phyloP scores from a whole-genome alignment of 1,140 invertebrate species.

The Mya arenaria region DNA sequence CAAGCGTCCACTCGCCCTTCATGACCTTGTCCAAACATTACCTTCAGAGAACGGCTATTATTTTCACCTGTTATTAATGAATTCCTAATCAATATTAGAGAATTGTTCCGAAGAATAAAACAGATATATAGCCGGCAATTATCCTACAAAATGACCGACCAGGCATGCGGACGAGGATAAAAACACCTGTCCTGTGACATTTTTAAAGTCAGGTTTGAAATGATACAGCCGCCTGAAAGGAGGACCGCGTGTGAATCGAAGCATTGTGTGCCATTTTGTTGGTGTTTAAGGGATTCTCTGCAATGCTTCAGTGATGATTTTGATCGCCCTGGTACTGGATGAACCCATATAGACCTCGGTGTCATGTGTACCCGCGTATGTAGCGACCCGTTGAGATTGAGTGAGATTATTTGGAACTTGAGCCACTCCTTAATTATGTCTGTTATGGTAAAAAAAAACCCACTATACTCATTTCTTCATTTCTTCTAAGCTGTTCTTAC shows the following conservation, averaged over 20 bases:
- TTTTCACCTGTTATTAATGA: conserved; percentile 45
- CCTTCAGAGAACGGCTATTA: background rate
- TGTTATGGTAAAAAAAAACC: no score
- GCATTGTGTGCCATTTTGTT: conserved; percentile 21
- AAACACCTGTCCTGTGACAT: conserved; percentile 50
- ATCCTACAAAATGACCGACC: conserved; percentile 25
- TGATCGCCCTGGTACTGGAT: background rate
- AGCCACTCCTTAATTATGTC: no score
- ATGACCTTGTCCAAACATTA: conserved; percentile 18
- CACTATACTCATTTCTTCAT: no score
- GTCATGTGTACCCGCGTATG: background rate
- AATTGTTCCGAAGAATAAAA: conserved; percentile 54
- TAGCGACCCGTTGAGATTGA: no score
- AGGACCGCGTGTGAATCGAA: background rate
- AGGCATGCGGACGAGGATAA: conserved; percentile 36
- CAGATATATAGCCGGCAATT: conserved; percentile 52
- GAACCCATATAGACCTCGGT: background rate
- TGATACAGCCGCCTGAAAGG: conserved; percentile 31
- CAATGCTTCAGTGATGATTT: conserved; percentile 10
- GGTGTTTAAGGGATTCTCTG: conserved; percentile 12
- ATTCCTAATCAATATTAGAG: conserved; percentile 38
- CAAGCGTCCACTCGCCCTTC: conserved; percentile 17
- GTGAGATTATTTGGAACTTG: no score
- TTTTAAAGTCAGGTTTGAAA: conserved; percentile 50
- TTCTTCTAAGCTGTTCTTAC: no score